Percentiles rank a stretch among this genome's conserved stretches.
Conservation (phyloP, 2,113 vertebrate genomes). For the Galbula dea region DNA sequence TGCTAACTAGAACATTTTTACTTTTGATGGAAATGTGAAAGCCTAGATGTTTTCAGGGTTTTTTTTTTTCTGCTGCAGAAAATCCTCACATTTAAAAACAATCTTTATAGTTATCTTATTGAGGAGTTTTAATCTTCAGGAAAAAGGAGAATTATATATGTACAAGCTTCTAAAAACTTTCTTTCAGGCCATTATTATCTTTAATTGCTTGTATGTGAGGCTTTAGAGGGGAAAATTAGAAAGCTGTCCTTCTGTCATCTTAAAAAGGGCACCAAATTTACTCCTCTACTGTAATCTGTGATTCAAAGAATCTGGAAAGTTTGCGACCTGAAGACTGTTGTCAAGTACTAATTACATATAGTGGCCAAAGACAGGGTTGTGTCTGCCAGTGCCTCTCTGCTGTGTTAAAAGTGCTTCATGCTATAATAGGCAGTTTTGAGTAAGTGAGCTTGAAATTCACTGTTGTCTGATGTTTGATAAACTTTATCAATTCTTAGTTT, state of each 20-base stretch:
- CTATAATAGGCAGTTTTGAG: background rate
- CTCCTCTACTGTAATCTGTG: background rate
- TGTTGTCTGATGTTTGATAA: background rate
- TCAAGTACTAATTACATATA: background rate
- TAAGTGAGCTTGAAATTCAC: background rate
- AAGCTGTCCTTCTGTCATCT: background rate
- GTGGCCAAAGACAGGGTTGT: background rate
- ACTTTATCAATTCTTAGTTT: background rate
- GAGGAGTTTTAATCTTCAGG: background rate
- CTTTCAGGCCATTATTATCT: background rate
- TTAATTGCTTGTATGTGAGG: background rate
- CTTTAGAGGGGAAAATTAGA: background rate
- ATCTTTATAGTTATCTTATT: background rate
- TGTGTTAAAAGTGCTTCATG: background rate
- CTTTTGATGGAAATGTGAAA: background rate
- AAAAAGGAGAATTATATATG: background rate
- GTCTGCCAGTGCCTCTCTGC: background rate
- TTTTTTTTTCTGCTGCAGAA: background rate
- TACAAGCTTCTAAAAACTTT: background rate
- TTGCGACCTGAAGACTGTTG: background rate
- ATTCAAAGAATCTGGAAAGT: slow-evolving; percentile 10
- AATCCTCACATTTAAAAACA: background rate
- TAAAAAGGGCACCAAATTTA: background rate
- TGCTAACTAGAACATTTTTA: background rate
- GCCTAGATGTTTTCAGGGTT: background rate